Evolutionary conservation across 30 jellyfish, hydroid and myxozoan species (phyloP).

Genomic region (Cassiopea xamachana): DNA sequence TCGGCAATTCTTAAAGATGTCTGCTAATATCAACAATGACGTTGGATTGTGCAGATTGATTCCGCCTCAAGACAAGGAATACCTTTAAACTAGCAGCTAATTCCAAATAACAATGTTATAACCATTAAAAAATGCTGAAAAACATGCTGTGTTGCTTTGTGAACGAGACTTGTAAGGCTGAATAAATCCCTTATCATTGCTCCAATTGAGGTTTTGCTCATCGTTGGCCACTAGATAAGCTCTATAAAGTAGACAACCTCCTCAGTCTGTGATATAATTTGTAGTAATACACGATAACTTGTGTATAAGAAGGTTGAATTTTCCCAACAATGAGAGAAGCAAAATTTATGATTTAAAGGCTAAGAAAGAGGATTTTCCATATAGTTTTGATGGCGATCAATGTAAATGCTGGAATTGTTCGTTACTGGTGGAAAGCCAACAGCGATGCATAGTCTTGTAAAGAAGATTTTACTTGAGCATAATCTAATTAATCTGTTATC

Average conservation of each 20-base stretch:
- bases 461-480: no score
- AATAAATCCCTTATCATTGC: background rate
- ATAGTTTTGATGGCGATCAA: no score
- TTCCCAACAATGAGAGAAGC: background rate
- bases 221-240: background rate
- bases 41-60: background rate
- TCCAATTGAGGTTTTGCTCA: background rate
- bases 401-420: no score
- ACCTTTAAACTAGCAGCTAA: background rate
- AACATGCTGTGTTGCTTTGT: no score
- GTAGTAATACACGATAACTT: background rate
- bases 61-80: background rate
- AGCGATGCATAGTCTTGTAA: no score
- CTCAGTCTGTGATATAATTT: background rate
- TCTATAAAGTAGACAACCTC: background rate
- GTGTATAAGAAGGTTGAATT: background rate
- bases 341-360: background rate
- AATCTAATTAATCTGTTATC: no score
- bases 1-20: background rate
- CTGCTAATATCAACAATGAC: constrained; percentile 4
- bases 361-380: background rate
- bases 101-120: background rate
- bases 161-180: background rate
- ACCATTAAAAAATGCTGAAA: no score
- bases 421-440: no score